Evolutionary conservation across 1,140 invertebrate species (phyloP).

Genomic region (Hydropsyche tenuis): DNA sequence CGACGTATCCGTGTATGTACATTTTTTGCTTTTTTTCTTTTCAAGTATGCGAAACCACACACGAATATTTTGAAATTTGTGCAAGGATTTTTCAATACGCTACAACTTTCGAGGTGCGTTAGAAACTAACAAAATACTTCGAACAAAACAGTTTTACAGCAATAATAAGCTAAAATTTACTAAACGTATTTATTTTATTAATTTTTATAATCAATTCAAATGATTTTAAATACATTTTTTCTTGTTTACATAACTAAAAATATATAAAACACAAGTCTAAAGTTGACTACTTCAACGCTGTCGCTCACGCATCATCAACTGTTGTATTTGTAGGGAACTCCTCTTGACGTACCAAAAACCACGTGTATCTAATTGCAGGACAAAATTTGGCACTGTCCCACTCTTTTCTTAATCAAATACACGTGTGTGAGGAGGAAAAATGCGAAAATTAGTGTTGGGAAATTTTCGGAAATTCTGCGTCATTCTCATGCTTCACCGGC

Average conservation of each 20-base stretch:
- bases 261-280: slow-evolving; percentile 21
- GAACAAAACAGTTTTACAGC: no score
- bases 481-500: slow-evolving; percentile 29
- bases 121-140: background rate
- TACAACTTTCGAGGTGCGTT: slow-evolving; percentile 6
- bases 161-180: no score
- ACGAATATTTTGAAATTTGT: slow-evolving; percentile 20
- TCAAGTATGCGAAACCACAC: slow-evolving; percentile 30
- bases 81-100: background rate
- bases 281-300: slow-evolving; percentile 48
- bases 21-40: slow-evolving; percentile 22
- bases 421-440: slow-evolving; percentile 24
- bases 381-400: slow-evolving; percentile 19
- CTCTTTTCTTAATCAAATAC: background rate
- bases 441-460: slow-evolving; percentile 29
- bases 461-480: slow-evolving; percentile 26
- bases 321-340: slow-evolving; percentile 54
- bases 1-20: slow-evolving; percentile 15
- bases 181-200: no score
- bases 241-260: no score
- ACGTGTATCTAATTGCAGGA: slow-evolving; percentile 56
- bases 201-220: no score
- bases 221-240: no score
- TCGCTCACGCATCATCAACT: slow-evolving; percentile 64
- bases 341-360: slow-evolving; percentile 57